Evolutionary conservation across 2,113 vertebrate species (phyloP), one percentile per base, ranked within the genome.

Genomic region (Lagenorhynchus albirostris): DNA sequence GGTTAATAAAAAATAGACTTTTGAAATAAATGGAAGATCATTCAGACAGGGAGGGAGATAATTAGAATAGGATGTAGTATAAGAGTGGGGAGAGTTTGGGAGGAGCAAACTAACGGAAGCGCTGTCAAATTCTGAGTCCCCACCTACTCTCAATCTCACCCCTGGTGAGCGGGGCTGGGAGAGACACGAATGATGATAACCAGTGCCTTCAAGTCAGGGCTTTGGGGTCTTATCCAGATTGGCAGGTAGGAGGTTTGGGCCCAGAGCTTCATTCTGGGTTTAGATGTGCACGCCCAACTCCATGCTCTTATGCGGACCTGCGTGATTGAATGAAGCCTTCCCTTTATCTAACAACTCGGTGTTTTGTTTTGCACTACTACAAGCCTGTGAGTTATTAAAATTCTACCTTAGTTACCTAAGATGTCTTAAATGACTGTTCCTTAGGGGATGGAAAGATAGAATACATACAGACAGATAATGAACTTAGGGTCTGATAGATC

Each of bases 1-100:
- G 55, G 74, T 97, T 98, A 97, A 97, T 85, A 87, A 83, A 98
- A 96, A 96, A 44, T 9, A 65, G 86, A 96, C 94, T 55, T 96
- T 88, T 96, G 79, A 60, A n/a, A 50, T 97, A 98, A 97, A 97
- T 60, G 41, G 55, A 88, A 96, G 84, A 82, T 95, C 70, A 94
- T 95, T 97, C 55, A 92, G 58, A 97, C 89, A 92, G 93, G 36
- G 93, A 93, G 76, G 47, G 60, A 76, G 85, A 86, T 77, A 55
- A 96, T 95, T 93, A 85, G 60, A 33, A 41, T 58, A 44, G 20
- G 80, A 80, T 53, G 31, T 25, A 67, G 31, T 21, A 7, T 15
- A 88, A 60, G 3, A 94, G 13, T 2, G 1, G 80, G 20, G 55
- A 62, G 86, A 95, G 50, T 18, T 50, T 77, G 44, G n/a, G 84